Base-by-base conservation (phyloP, 2,797 vertebrate species). In the Micromesistius poutassou region DNA sequence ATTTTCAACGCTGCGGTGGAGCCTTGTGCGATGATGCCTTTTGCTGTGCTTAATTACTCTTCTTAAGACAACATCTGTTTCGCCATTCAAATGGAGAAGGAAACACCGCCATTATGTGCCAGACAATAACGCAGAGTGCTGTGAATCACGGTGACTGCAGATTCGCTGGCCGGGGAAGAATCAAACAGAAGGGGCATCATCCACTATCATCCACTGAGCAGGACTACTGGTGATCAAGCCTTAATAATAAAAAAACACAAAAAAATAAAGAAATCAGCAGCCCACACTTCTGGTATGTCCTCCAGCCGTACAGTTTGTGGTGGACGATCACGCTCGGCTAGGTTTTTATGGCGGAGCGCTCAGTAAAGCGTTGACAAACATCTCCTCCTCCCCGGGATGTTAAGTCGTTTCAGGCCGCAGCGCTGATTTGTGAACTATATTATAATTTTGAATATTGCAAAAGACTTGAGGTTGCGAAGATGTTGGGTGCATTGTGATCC, bases 311-410 rank as follows among this genome's bases (percentile, higher is more conserved):
- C 87, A 87, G 87, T 8, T 81, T 85, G 88, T 71, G 90, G 89
- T 88, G 84, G 75, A 82, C 85, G 85, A 86, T 83, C 83, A 88
- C 77, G 86, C 84, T 82, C 66, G 71, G 50, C 80, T 85, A 83
- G 83, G 79, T 8, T 92, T 92, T 92, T 90, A 90, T 88, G 80
- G 84, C 80, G 80, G 80, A 78, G 80, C 76, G 82, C 85, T 89
- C 88, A 85, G 82, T 6, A 77, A 91, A 85, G 88, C 87, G 77
- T 86, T 88, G 80, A 85, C 87, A 83, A 80, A 75, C 55, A 62
- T 55, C 82, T 90, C 81, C 73, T 78, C 28, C 40, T 42, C 77
- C 75, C 84, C 79, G 73, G 83, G 78, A 84, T 83, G 0, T n/a
- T 3, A 82, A 79, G 79, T 82, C 82, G 82, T 84, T 88, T 85